Base-by-base conservation (phyloP, 2,888 invertebrate species). In the Caenorhabditis macrosperma region DNA sequence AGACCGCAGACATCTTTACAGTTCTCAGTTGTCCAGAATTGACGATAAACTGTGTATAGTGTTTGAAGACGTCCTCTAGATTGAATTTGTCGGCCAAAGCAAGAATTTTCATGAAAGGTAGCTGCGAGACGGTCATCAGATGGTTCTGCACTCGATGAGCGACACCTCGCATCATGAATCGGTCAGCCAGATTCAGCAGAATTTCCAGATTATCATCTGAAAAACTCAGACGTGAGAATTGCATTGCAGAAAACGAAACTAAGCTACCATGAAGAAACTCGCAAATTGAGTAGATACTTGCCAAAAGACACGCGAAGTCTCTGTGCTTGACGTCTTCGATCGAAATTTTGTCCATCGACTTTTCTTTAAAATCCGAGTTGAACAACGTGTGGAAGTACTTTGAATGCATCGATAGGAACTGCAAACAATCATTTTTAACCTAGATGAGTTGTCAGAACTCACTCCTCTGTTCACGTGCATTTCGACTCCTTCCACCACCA, bases 341-440 rank as follows among this genome's bases (percentile, higher is more conserved):
- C 17, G 30, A 17, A 17, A 67, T 57, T 35, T 57, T 57, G 0
- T 24, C 0, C 57, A 67, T 67, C 12, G 67, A 48, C 57, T 67
- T 67, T 20, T 67, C 67, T 15, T 67, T 67, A 57, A 67, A 57
- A 9, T 48, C 46, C 35, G 48, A 46, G 17, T 67, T 57, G 57
- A 67, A 67, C 7, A 67, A 24, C 3, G 44, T 22, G 30, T 55
- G 9, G 33, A 67, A 67, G 9, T 55, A 67, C 46, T 44, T 41
- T 1, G 55, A 67, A 12, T 33, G 55, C 12, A 9, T 41, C 28
- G 67, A 67, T 22, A 67, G 67, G 9, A 46, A 12, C 67, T 63
- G 35, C 1, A 48, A 61, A 46, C 6, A 2, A 44, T 12, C 12
- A 46, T 12, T 38, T 9, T 38, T 6, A 5, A 9, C 3, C n/a